Conservation (phyloP, 2,888 invertebrate genomes). For the Thereva nobilitata region DNA sequence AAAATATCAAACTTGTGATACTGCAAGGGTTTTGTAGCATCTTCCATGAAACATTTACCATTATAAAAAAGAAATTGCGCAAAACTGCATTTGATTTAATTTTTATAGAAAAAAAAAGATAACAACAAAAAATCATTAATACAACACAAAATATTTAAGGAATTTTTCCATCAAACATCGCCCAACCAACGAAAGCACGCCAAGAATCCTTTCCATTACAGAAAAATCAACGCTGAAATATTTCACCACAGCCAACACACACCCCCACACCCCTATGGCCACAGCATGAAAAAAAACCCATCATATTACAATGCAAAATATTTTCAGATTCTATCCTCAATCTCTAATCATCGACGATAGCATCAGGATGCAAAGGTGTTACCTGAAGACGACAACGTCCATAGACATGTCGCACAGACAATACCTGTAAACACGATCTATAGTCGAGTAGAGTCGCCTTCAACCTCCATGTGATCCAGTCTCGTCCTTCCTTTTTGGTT, state of each 20-base stretch:
- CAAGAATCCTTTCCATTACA: slow-evolving; percentile 25
- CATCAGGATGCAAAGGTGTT: too few species aligned
- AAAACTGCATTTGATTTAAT: slow-evolving; percentile 12
- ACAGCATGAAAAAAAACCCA: too few species aligned
- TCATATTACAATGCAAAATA: slow-evolving; percentile 19
- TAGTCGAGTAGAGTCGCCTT: too few species aligned
- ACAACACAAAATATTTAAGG: slow-evolving; percentile 17
- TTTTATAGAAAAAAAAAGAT: not conserved
- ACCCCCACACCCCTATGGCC: too few species aligned
- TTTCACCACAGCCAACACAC: slow-evolving; percentile 7
- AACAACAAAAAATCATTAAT: not conserved
- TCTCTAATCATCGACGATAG: not conserved
- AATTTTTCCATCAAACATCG: slow-evolving; percentile 12
- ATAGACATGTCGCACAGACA: too few species aligned
- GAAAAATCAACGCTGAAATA: slow-evolving; percentile 25
- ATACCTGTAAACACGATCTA: too few species aligned
- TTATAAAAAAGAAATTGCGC: not conserved
- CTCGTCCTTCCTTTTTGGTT: too few species aligned
- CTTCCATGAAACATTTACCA: too few species aligned
- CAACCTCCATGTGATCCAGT: too few species aligned
- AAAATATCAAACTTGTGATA: too few species aligned
- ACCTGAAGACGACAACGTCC: too few species aligned
- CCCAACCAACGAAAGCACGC: not conserved
- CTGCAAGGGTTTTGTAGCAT: too few species aligned
- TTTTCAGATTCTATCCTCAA: slow-evolving; percentile 18